These are phyloP conservation scores for Amblyopsis rosae DNA, from an alignment of 2,113 vertebrate species.

Conservation along the genomic window DNA sequence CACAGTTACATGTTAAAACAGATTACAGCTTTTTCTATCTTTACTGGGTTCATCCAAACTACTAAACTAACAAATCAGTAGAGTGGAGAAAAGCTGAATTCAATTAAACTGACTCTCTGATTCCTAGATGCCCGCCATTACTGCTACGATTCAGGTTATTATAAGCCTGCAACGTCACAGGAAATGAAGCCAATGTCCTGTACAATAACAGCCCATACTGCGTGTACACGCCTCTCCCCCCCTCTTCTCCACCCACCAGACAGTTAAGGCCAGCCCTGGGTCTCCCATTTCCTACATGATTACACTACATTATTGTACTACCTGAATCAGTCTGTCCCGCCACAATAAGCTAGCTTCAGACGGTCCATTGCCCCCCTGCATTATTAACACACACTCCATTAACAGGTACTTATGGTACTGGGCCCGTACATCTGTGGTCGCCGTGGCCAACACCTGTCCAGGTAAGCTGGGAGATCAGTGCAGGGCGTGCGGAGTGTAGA, in stretches of 20 bases:
- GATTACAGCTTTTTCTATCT: too few species aligned
- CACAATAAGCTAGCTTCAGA: constrained; percentile 46
- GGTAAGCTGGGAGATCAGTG: constrained; percentile 38
- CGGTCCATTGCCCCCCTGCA: constrained; percentile 24
- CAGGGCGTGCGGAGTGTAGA: constrained; percentile 25
- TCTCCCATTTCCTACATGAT: constrained; percentile 28
- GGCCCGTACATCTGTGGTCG: constrained; percentile 16
- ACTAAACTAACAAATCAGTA: too few species aligned
- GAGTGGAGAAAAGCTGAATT: too few species aligned
- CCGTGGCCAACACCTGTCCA: constrained; percentile 49
- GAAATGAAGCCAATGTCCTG: too few species aligned
- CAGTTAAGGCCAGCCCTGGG: background rate
- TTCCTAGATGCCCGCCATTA: too few species aligned
- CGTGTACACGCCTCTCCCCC: too few species aligned
- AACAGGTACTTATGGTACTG: constrained; percentile 12
- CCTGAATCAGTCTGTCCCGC: constrained; percentile 37
- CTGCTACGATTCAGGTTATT: too few species aligned
- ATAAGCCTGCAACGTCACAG: too few species aligned
- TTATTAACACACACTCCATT: constrained; percentile 38
- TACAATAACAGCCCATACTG: too few species aligned
- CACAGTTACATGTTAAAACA: too few species aligned
- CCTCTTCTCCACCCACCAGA: background rate
- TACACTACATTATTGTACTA: constrained; percentile 58
- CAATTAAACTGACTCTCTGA: too few species aligned
- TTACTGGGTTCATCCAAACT: too few species aligned